These are phyloP conservation scores for Esox masquinongy DNA, from an alignment of 2,797 vertebrate species.

Conservation along the genomic window DNA sequence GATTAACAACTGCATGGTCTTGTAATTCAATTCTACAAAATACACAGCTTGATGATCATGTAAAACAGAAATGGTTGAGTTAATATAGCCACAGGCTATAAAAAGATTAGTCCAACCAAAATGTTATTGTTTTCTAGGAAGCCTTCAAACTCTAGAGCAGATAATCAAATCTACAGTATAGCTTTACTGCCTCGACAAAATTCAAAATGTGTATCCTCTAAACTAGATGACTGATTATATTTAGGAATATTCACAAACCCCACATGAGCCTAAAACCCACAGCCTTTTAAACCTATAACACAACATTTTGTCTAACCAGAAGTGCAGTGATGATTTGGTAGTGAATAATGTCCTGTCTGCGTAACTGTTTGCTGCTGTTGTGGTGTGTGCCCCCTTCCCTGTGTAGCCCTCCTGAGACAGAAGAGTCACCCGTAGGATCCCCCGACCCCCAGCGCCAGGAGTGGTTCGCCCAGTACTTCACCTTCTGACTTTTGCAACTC, in stretches of 20 bases:
- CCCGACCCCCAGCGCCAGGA: slow-evolving; percentile 95
- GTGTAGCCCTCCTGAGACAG: slow-evolving; percentile 92
- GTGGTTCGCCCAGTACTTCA: slow-evolving; percentile 99
- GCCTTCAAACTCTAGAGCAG: not conserved
- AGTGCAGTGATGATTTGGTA: not conserved
- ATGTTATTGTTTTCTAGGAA: slow-evolving; percentile 1
- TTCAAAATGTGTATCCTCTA: not conserved
- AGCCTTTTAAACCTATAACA: not conserved
- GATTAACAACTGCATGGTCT: slow-evolving; percentile 4
- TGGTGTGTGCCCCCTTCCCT: not conserved
- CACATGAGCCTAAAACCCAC: not conserved
- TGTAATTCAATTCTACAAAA: not conserved
- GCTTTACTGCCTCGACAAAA: not conserved
- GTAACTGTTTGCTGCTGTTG: not conserved
- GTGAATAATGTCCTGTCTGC: not conserved
- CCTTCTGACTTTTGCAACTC: slow-evolving; percentile 83
- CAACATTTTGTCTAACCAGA: not conserved
- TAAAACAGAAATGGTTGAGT: not conserved
- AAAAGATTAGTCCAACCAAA: not conserved
- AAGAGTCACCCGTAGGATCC: slow-evolving; percentile 85
- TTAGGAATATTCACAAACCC: not conserved
- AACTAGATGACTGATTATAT: not conserved
- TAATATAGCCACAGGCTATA: not conserved
- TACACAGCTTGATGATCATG: not conserved
- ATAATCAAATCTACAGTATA: not conserved